Evolutionary conservation across 2,113 vertebrate species (phyloP).

Genomic region (Actenoides lindsayi): DNA sequence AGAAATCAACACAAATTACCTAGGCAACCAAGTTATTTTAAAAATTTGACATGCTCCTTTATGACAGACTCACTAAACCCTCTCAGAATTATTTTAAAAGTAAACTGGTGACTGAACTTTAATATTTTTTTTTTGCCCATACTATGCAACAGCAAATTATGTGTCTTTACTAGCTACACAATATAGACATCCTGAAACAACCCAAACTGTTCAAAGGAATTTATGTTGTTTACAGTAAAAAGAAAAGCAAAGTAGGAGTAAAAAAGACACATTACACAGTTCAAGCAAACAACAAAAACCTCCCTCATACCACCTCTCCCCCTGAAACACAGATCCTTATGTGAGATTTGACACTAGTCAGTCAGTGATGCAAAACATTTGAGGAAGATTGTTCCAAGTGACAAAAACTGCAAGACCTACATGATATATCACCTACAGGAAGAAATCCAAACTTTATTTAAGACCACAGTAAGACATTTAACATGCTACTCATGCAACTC

Average conservation of each 20-base stretch:
- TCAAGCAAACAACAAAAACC: not conserved
- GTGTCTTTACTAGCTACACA: not conserved
- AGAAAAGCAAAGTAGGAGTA: not conserved
- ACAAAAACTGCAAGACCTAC: not conserved
- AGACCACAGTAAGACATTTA: not conserved
- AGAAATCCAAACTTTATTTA: not conserved
- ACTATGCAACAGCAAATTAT: not conserved
- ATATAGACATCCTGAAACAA: not conserved
- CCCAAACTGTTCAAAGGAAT: not conserved
- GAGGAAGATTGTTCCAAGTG: not conserved
- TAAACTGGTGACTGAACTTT: not conserved
- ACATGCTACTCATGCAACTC: not conserved
- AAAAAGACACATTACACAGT: not conserved
- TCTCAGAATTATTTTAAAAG: not conserved
- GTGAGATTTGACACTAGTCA: not conserved
- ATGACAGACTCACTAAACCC: not conserved
- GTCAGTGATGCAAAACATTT: not conserved
- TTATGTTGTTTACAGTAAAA: not conserved
- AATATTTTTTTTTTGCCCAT: not conserved
- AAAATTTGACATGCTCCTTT: not conserved
- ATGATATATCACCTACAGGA: accelerated
- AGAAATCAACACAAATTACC: not conserved
- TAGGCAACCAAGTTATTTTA: not conserved
- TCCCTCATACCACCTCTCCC: not conserved
- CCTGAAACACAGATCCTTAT: not conserved